These are phyloP conservation scores for Leucopsar rothschildi DNA, from an alignment of 2,113 vertebrate species.

Conservation along the genomic window DNA sequence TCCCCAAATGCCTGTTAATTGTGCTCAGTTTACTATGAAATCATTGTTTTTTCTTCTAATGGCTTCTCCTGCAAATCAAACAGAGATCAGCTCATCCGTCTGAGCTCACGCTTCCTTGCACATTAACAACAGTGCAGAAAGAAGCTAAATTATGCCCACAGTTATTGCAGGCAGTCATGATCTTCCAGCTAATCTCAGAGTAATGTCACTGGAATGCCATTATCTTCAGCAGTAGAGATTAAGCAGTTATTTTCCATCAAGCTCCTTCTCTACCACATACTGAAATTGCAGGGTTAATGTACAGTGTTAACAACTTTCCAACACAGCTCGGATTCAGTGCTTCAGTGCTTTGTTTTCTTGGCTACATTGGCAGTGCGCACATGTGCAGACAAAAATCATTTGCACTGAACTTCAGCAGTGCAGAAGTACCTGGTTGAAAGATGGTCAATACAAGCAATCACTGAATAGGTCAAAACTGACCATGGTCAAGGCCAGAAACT, in stretches of 20 bases:
- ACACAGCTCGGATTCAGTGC: neutral
- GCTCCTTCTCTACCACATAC: neutral
- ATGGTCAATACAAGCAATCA: neutral
- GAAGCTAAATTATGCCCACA: slow-evolving; percentile 6
- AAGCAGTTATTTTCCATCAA: slow-evolving; percentile 3
- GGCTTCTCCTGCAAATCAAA: neutral
- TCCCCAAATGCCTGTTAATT: slow-evolving; percentile 21
- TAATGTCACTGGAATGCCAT: slow-evolving; percentile 8
- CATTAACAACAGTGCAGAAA: slow-evolving; percentile 37
- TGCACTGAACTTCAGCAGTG: neutral
- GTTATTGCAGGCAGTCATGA: slow-evolving; percentile 10
- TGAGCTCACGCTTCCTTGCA: neutral
- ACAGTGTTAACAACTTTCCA: neutral
- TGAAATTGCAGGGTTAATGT: neutral
- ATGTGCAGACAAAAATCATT: neutral
- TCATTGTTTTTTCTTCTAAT: slow-evolving; percentile 24
- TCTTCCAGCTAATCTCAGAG: neutral
- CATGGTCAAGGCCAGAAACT: neutral
- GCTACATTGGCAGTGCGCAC: fast-evolving
- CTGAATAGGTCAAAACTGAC: neutral
- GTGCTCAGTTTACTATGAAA: slow-evolving; percentile 43
- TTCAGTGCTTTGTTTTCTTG: fast-evolving
- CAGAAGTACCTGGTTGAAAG: neutral
- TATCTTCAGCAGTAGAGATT: slow-evolving; percentile 7
- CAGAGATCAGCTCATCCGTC: neutral